Evolutionary conservation across 2,797 vertebrate genomes (phyloP), one percentile per base, ranked within the genome.

Genomic region (Sebastes itinus): DNA sequence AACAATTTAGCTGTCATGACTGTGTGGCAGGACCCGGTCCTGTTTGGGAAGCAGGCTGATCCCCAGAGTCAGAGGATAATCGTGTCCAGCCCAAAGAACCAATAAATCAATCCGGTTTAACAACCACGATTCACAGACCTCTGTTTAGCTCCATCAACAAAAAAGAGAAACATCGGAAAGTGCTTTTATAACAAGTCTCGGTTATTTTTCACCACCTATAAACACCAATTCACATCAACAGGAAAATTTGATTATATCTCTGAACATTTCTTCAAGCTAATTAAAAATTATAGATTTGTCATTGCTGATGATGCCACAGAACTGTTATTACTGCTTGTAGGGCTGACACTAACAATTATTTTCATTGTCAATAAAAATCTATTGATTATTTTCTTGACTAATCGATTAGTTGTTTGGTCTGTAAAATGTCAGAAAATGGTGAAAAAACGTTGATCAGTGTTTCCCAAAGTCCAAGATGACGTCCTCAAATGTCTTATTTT

Each of bases 81-180:
- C 96, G 94, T 92, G 94, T 94, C 96, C 96, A 92, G 87, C 95
- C 95, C 88, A 89, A 94, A 96, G 94, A 96, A 95, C 94, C 96
- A 96, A 97, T 97, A 98, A 98, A 98, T 99, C 97, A 97, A 97
- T 98, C 95, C 94, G 92, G 87, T 97, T 93, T 94, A 97, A 96
- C 95, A 95, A 93, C 91, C 86, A 71, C 88, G 59, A 87, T 96
- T 96, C 96, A 96, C 94, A 92, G 96, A 95, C 95, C 78, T 95
- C 92, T 88, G 95, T 96, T 97, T 96, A 96, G 95, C 95, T 92
- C 94, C 82, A 91, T 94, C 80, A 85, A 93, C 94, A 94, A 94
- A 86, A 75, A 32, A 52, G 55, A 73, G 49, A 78, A 59, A 20
- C 63, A 91, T 62, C 59, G 72, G 28, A 49, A n/a, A 67, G 71